Evolutionary conservation across 2,888 invertebrate species (phyloP), one percentile per base, ranked within the genome.

Genomic region (Cynaeus angustus): DNA sequence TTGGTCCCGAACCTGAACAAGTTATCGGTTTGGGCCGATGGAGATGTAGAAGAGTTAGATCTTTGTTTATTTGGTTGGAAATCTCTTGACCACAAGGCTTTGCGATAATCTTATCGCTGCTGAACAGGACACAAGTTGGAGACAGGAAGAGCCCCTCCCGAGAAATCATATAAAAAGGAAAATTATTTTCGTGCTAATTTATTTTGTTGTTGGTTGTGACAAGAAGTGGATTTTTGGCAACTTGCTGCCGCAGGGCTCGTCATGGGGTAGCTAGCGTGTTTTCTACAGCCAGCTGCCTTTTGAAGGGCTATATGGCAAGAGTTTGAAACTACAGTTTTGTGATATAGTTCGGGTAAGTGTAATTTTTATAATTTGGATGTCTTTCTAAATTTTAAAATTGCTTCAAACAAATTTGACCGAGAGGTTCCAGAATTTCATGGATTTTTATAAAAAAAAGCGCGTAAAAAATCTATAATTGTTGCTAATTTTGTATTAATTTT

Each of bases 231-330:
- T 21, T n/a, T n/a, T 28, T 61, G 48, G 68, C 74, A 77, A 77
- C 76, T 78, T 79, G 78, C 79, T 81, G 84, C 85, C 80, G 72
- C 83, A 83, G 84, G 84, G 87, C 86, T 86, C 86, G 81, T 87
- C 86, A 85, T 83, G 77, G 82, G 87, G 86, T 85, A 83, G 82
- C 85, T 86, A 83, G 86, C 86, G 82, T 83, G 72, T 66, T 75
- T 78, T 67, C 62, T 71, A 79, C 82, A 76, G 86, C 86, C 80
- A 87, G 87, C 87, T 87, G 87, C 87, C 87, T 84, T 82, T 82
- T 86, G 86, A 87, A 86, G 86, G 86, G 86, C 86, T 85, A 84
- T 84, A 33, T 33, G 33, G 33, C 33, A 9, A 33, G 33, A 33
- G 33, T 33, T 33, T 21, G 1, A 21, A 21, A 21, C 21, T 1